phyloP scores from a whole-genome alignment of 2,797 vertebrate genomes.

The Pseudochirops corinnae region DNA sequence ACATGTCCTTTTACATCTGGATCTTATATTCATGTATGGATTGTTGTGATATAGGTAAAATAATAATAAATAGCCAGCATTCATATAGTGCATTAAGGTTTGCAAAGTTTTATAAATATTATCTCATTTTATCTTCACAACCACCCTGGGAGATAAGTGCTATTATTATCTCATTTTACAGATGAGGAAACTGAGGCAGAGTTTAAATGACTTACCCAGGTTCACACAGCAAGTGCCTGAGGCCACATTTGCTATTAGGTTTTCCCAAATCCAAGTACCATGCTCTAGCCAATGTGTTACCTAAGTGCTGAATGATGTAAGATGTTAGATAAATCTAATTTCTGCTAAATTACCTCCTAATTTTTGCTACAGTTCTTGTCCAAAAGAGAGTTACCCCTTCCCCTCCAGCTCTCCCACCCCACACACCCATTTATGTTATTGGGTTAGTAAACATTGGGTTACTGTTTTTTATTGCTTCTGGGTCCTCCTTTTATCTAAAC shows the following conservation, averaged over 20 bases:
- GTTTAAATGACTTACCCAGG: not conserved
- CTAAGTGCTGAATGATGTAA: not conserved
- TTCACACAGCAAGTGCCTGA: not conserved
- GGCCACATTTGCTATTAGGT: not conserved
- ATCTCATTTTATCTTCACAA: not conserved
- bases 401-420: too few relatives aligned
- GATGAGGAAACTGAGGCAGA: not conserved
- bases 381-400: too few relatives aligned
- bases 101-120: not conserved
- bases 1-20: too few relatives aligned
- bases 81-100: too few relatives aligned
- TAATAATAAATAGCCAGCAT: too few relatives aligned
- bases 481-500: not conserved
- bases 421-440: too few relatives aligned
- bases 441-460: not conserved
- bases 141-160: not conserved
- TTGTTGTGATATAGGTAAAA: too few relatives aligned
- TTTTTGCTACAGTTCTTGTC: not conserved
- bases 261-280: too few relatives aligned
- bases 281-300: not conserved
- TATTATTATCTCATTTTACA: not conserved
- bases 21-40: too few relatives aligned
- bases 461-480: not conserved
- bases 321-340: not conserved
- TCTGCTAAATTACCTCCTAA: too few relatives aligned